Conservation (phyloP, 2,113 vertebrate genomes). For the Paramisgurnus dabryanus region DNA sequence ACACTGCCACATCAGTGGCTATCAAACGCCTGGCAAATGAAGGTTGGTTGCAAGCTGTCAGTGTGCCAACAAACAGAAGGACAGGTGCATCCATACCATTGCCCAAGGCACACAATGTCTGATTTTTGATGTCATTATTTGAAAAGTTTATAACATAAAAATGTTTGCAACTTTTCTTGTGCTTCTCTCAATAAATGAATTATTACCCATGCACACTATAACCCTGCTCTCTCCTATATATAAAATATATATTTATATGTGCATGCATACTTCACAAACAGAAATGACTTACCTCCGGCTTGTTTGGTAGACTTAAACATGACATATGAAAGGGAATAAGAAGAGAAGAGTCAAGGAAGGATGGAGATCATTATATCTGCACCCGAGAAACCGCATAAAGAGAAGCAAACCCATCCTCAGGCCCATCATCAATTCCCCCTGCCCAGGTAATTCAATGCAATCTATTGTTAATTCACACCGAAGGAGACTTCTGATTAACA, state of each 20-base stretch:
- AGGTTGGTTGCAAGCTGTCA: neutral
- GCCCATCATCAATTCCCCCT: conserved; percentile 36
- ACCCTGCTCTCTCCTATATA: no score
- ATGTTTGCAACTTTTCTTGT: no score
- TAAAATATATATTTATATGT: neutral
- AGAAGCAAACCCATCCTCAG: conserved; percentile 4
- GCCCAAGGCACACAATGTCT: no score
- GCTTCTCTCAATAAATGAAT: no score
- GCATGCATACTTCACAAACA: neutral
- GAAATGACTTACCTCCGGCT: neutral
- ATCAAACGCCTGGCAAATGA: conserved; percentile 7
- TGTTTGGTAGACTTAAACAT: neutral
- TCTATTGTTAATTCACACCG: conserved; percentile 44
- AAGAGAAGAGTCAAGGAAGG: neutral
- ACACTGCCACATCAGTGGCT: neutral
- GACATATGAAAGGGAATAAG: neutral
- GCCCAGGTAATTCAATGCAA: conserved; percentile 34
- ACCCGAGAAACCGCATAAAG: conserved; percentile 7
- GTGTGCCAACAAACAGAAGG: no score
- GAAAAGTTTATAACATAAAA: no score
- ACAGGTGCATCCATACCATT: no score
- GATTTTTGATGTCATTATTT: no score
- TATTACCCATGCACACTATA: no score
- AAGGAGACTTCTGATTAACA: conserved; percentile 47
- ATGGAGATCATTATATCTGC: conserved; percentile 2